Percentiles rank a stretch among this genome's conserved stretches.
Conservation (phyloP, 2,113 vertebrate genomes). For the Acanthisitta chloris region DNA sequence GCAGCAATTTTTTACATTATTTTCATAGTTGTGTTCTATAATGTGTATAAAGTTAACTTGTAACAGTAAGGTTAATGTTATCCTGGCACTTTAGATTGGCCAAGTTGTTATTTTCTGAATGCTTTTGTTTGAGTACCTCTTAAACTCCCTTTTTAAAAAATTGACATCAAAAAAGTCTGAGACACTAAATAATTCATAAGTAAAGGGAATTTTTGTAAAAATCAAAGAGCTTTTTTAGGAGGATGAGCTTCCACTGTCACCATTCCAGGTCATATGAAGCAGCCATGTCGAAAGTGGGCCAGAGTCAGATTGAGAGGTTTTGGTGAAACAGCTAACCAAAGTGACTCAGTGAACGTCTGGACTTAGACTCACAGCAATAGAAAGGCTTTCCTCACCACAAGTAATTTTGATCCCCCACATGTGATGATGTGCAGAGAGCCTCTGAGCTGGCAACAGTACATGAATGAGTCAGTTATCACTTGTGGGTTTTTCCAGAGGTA, state of each 20-base stretch:
- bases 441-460: neutral
- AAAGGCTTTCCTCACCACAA: neutral
- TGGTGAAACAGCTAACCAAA: neutral
- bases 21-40: conserved; percentile 61
- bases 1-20: conserved; percentile 27
- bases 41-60: conserved; percentile 47
- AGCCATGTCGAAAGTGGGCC: neutral
- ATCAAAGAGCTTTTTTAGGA: conserved; percentile 1
- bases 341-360: neutral
- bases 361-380: neutral
- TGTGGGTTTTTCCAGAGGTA: neutral
- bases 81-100: neutral
- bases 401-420: neutral
- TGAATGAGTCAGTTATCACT: neutral
- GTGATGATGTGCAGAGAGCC: neutral
- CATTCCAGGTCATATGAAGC: conserved; percentile 1
- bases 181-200: conserved; percentile 10
- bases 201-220: conserved; percentile 4
- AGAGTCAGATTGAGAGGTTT: neutral
- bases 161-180: neutral
- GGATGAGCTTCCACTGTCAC: neutral
- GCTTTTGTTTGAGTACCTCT: neutral
- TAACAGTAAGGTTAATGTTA: conserved; percentile 30
- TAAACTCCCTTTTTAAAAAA: conserved; percentile 13
- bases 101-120: neutral